phyloP scores from a whole-genome alignment of 2,797 vertebrate genomes.

The Euthynnus affinis region DNA sequence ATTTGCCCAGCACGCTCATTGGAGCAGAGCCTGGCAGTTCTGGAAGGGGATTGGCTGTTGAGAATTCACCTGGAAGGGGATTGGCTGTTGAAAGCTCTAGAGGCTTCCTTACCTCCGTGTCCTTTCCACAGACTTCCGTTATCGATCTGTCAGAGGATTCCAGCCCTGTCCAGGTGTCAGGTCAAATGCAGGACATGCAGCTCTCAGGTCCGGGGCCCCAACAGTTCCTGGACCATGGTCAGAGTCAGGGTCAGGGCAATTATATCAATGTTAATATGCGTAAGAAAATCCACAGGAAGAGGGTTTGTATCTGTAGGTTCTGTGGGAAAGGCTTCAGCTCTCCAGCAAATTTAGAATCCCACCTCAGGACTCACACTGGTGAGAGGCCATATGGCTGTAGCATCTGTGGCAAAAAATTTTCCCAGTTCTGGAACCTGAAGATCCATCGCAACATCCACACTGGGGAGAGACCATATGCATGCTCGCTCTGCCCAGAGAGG shows the following conservation, averaged over 20 bases:
- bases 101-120: slow-evolving; percentile 25
- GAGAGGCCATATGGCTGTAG: slow-evolving; percentile 76
- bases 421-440: slow-evolving; percentile 83
- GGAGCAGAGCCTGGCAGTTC: slow-evolving; percentile 38
- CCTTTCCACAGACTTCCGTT: slow-evolving; percentile 45
- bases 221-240: slow-evolving; percentile 21
- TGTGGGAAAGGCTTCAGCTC: slow-evolving; percentile 77
- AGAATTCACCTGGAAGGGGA: slow-evolving; percentile 26
- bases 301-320: slow-evolving; percentile 67
- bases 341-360: slow-evolving; percentile 76
- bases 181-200: slow-evolving; percentile 36
- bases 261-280: neutral
- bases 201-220: slow-evolving; percentile 17
- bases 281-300: slow-evolving; percentile 56
- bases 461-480: slow-evolving; percentile 78
- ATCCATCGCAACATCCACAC: slow-evolving; percentile 82
- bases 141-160: slow-evolving; percentile 64
- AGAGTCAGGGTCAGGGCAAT: slow-evolving; percentile 21
- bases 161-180: slow-evolving; percentile 25
- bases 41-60: slow-evolving; percentile 37
- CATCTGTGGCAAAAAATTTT: slow-evolving; percentile 80
- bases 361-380: slow-evolving; percentile 79
- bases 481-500: slow-evolving; percentile 69
- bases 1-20: slow-evolving; percentile 26
- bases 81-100: slow-evolving; percentile 27